Conservation (phyloP, 2,888 invertebrate genomes). For the Diaprepes abbreviatus region DNA sequence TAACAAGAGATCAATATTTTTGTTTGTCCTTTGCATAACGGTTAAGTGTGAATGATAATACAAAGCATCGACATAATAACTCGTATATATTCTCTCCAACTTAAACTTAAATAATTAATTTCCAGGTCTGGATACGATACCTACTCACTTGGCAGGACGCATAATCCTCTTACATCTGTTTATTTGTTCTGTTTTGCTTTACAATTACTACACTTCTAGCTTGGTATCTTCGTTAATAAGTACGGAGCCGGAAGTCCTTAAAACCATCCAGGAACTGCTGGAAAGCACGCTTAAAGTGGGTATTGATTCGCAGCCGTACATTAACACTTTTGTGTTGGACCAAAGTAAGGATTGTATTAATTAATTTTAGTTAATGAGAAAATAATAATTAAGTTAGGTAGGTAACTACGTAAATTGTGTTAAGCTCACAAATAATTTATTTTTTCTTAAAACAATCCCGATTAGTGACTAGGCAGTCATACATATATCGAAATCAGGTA, state of each 20-base stretch:
- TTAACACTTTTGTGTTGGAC: conserved; percentile 61
- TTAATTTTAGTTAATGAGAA: neutral
- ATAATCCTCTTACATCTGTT: conserved; percentile 59
- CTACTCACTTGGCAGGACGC: conserved; percentile 57
- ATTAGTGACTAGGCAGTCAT: too few relatives aligned
- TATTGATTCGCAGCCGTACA: conserved; percentile 70
- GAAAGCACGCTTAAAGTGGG: conserved; percentile 69
- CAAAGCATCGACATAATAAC: too few relatives aligned
- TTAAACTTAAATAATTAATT: too few relatives aligned
- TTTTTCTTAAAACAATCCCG: too few relatives aligned
- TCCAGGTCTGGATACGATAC: conserved; percentile 57
- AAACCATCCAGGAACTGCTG: conserved; percentile 69
- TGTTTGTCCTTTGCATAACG: too few relatives aligned
- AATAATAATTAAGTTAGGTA: too few relatives aligned
- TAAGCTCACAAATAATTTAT: too few relatives aligned
- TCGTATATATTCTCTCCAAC: too few relatives aligned
- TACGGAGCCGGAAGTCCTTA: conserved; percentile 69
- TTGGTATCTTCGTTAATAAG: conserved; percentile 73
- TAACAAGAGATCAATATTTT: too few relatives aligned
- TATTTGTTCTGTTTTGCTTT: conserved; percentile 66
- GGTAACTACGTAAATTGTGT: too few relatives aligned
- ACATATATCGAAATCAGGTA: too few relatives aligned
- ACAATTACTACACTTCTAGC: conserved; percentile 74
- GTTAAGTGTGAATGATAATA: too few relatives aligned
- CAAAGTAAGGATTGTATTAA: conserved; percentile 33